Evolutionary conservation across 2,113 vertebrate species (phyloP).

Genomic region (Leptocoma aspasia): DNA sequence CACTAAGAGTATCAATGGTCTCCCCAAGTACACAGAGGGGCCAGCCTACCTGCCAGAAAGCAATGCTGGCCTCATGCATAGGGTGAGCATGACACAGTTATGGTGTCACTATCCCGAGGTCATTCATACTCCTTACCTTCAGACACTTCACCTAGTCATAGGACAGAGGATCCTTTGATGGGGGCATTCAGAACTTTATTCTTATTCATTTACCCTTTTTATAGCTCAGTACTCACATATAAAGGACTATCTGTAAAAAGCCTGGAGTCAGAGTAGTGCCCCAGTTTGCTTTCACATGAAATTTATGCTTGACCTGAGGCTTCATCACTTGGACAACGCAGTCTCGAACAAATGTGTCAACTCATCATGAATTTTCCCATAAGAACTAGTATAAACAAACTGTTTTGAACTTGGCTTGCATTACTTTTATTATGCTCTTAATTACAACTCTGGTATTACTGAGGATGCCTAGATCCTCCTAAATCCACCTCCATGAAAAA

Average conservation of each 20-base stretch:
- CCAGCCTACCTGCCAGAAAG: not conserved
- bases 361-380: not conserved
- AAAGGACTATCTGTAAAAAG: not conserved
- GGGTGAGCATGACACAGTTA: not conserved
- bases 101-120: not conserved
- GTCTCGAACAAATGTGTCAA: not conserved
- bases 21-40: not conserved
- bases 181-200: not conserved
- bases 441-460: not conserved
- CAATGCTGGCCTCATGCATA: fast-evolving
- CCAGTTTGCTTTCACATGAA: not conserved
- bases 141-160: not conserved
- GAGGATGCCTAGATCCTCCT: not conserved
- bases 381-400: not conserved
- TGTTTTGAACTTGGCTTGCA: not conserved
- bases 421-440: not conserved
- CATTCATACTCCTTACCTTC: not conserved
- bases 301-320: not conserved
- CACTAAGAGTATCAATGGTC: not conserved
- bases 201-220: not conserved
- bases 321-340: not conserved
- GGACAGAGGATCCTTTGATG: not conserved
- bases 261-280: not conserved
- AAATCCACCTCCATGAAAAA: not conserved
- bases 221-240: not conserved